Evolutionary conservation across 1,140 invertebrate species (phyloP), one percentile per base, ranked within the genome.

Genomic region (Drosophila willistoni): DNA sequence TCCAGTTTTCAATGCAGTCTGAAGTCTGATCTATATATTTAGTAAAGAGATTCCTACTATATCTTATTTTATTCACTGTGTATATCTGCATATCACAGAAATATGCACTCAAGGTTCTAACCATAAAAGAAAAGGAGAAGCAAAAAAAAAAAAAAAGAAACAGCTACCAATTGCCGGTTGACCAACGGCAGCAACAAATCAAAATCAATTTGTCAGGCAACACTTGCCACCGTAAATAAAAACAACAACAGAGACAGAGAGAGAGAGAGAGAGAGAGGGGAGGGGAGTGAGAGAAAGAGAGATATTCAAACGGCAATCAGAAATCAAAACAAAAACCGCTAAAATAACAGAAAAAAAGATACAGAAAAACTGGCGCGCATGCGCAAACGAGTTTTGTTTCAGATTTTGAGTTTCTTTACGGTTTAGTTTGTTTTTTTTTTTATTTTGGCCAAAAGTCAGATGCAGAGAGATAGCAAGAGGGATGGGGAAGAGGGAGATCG

Each of bases 281-380:
- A 39, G 55, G 42, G 13, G n/a, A 62, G 25, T 62, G 60, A n/a
- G 60, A 64, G 71, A 68, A 19, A 17, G 1, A 47, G 14, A 51
- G 44, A 78, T 73, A 82, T 64, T 80, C 77, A 80, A 87, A 87
- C 83, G 84, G 83, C 84, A 89, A 83, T 83, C 83, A 89, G 83
- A 87, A 87, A 87, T 87, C 83, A 87, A 87, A 87, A 87, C 83
- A 87, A 87, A 87, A 87, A 89, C 83, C 83, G 83, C 83, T 87
- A 89, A 87, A 87, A 87, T 83, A 83, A 87, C 84, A 87, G 65
- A 89, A 87, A 87, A 79, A 85, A 65, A 85, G 62, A 61, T 59
- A 71, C 74, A 72, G 71, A 79, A 78, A 78, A 68, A 70, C 71
- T 76, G 77, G 79, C 68, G 81, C 78, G 82, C 81, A 85, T 85